These are phyloP conservation scores for Saccopteryx leptura DNA, from an alignment of 2,113 vertebrate genomes.

Conservation along the genomic window DNA sequence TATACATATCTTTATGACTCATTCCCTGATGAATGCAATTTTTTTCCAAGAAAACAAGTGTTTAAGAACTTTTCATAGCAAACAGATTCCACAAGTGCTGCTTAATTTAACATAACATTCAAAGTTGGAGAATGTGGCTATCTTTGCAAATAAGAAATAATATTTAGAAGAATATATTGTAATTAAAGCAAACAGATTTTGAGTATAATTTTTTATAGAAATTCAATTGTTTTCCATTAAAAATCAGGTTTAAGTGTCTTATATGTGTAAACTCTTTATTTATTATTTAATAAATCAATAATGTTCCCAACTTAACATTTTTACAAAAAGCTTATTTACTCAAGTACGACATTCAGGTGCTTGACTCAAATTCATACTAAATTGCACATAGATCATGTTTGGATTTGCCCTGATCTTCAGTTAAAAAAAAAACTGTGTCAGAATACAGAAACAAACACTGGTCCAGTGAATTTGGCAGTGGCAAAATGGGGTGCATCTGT, in stretches of 20 bases:
- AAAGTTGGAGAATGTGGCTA: constrained; percentile 14
- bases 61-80: constrained; percentile 71
- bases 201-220: neutral
- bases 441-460: neutral
- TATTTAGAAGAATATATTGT: constrained; percentile 51
- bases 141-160: constrained; percentile 68
- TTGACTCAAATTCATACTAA: constrained; percentile 16
- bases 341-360: neutral
- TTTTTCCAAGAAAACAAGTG: constrained; percentile 72
- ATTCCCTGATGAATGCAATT: constrained; percentile 53
- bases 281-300: neutral
- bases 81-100: constrained; percentile 52
- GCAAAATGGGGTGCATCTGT: neutral
- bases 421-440: neutral
- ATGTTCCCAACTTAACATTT: neutral
- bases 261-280: neutral
- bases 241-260: neutral
- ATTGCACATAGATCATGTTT: neutral
- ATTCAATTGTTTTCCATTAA: constrained; percentile 20
- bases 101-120: constrained; percentile 62
- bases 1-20: constrained; percentile 50
- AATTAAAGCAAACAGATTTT: constrained; percentile 55
- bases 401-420: neutral
- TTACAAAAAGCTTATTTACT: neutral
- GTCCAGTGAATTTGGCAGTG: neutral